Evolutionary conservation across 2,797 vertebrate genomes (phyloP).

Genomic region (Mionectes olivaceus): DNA sequence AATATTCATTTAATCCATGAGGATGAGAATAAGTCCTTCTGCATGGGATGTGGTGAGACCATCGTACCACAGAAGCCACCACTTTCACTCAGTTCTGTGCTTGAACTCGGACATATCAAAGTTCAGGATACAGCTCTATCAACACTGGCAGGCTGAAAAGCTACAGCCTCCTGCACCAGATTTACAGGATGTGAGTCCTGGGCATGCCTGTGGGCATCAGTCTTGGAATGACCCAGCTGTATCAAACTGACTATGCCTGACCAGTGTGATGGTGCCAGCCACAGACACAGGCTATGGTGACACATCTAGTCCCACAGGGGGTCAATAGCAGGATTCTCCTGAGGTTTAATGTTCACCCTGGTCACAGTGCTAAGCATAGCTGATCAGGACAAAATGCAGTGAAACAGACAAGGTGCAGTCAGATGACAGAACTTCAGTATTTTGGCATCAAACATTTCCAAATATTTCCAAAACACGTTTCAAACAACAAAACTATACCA

Average conservation of each 20-base stretch:
- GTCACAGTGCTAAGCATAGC: neutral
- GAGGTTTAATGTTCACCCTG: neutral
- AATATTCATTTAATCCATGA: neutral
- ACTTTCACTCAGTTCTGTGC: neutral
- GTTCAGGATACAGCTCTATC: neutral
- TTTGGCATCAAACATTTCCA: conserved; percentile 10
- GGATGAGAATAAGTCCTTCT: neutral
- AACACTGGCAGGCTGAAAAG: neutral
- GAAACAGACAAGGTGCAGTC: neutral
- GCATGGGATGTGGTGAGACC: neutral
- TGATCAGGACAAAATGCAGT: neutral
- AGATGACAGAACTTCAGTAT: neutral
- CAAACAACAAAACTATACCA: neutral
- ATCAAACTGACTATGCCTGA: neutral
- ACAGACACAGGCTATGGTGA: neutral
- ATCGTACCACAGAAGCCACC: rapidly evolving
- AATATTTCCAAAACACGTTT: conserved; percentile 28
- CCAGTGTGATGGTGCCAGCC: neutral
- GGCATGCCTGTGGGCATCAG: neutral
- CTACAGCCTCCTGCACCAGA: neutral
- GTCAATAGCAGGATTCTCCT: neutral
- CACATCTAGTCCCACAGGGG: rapidly evolving
- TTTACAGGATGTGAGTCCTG: neutral
- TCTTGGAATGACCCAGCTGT: neutral
- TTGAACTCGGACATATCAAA: neutral